Base-by-base conservation (phyloP, 2,113 vertebrate genomes). In the Triplophysa siluroides region DNA sequence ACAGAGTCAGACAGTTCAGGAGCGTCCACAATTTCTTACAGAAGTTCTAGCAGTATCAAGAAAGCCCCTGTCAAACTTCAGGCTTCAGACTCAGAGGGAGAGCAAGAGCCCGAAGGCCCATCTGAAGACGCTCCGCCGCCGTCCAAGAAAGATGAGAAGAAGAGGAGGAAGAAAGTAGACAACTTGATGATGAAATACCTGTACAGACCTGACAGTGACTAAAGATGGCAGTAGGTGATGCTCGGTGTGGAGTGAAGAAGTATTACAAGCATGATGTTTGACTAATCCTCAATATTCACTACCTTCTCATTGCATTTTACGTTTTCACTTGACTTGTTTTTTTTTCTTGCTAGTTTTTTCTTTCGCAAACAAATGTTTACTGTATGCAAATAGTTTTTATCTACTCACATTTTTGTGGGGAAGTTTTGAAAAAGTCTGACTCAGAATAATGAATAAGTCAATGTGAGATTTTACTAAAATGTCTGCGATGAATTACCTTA, bases 101-200 rank as follows among this genome's bases (percentile, higher is more conserved):
- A 92, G 6, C 68, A 10, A 0, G 91, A 91, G 50, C 80, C 84
- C 0, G 84, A 64, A 0, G 81, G 54, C 0, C 67, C 16, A 0
- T 85, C 86, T 0, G 80, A 87, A 45, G 87, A 43, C 1, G 68
- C 24, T 16, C 83, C 76, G 1, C 72, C 87, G 26, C 63, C 69
- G 4, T 88, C 84, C 26, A 95, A 91, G 86, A 98, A 96, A 85
- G 91, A 94, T 13, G 93, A 96, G 52, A 98, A 97, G 89, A 93
- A 95, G 82, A 93, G 93, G 63, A 98, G 95, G 88, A 98, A 98
- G 88, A 93, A 94, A 81, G 95, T 98, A 78, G 96, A 99, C 92
- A 98, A 86, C 87, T 86, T 99, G 88, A 93, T 99, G 96, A 98
- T 99, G 97, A 98, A 98, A 85, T 99, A 99, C 88, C 91, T 99